Conservation (phyloP, 2,113 vertebrate species). For the Hydrolagus affinis region DNA sequence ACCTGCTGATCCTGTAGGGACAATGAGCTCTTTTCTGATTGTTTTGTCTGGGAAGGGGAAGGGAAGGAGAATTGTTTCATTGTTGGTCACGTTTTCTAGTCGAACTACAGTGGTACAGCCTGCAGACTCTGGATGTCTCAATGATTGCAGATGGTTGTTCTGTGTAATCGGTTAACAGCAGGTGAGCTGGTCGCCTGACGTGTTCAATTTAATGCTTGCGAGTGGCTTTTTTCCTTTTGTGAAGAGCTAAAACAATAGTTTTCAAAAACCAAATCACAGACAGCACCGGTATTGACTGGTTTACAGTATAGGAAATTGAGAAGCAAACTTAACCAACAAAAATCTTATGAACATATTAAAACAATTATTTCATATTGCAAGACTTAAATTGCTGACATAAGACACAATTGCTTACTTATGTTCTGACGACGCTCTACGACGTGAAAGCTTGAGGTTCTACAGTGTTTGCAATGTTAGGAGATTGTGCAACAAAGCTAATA, state of each 20-base stretch:
- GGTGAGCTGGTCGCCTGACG: not conserved
- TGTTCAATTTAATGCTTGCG: not conserved
- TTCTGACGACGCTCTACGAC: too few relatives aligned
- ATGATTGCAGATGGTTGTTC: not conserved
- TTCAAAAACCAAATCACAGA: not conserved
- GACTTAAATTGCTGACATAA: too few relatives aligned
- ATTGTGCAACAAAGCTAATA: not conserved
- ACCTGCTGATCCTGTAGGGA: too few relatives aligned
- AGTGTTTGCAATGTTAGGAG: not conserved
- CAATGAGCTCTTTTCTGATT: too few relatives aligned
- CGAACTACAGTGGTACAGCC: not conserved
- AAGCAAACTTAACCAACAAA: too few relatives aligned
- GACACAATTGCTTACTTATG: too few relatives aligned
- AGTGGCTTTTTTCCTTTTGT: constrained; percentile 1
- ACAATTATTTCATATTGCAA: too few relatives aligned
- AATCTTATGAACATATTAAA: too few relatives aligned
- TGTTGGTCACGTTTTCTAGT: not conserved
- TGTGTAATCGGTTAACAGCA: not conserved
- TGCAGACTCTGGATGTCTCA: not conserved
- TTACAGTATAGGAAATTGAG: too few relatives aligned
- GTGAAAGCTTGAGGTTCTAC: not conserved
- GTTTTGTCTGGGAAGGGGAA: too few relatives aligned
- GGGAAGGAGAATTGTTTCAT: too few relatives aligned
- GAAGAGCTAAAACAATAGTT: not conserved
- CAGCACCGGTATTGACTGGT: not conserved